Evolutionary conservation across 2,113 vertebrate species (phyloP).

Genomic region (Rhinichthys klamathensis): DNA sequence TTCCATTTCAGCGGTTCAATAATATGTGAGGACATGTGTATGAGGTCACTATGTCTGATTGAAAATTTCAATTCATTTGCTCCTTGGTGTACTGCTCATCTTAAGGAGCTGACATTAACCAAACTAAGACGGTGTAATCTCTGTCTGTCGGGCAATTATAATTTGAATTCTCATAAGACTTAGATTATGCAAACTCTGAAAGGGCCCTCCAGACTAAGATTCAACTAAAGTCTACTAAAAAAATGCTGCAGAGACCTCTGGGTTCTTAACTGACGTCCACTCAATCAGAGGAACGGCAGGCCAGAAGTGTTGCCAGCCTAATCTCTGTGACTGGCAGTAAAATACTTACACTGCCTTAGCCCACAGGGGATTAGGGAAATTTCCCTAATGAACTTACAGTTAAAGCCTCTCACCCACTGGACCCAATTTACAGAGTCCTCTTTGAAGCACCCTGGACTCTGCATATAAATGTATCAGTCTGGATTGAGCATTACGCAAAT

Average conservation of each 20-base stretch:
- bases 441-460: conserved; percentile 20
- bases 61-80: conserved; percentile 5
- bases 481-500: neutral
- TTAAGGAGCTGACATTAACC: conserved; percentile 15
- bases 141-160: conserved; percentile 45
- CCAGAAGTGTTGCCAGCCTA: conserved; percentile 22
- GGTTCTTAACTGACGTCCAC: conserved; percentile 16
- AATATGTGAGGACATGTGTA: neutral
- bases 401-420: conserved; percentile 45
- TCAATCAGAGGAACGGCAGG: conserved; percentile 28
- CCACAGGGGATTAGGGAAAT: conserved; percentile 47
- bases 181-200: conserved; percentile 26
- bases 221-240: conserved; percentile 15
- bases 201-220: conserved; percentile 32
- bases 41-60: conserved; percentile 17
- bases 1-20: neutral
- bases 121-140: conserved; percentile 9
- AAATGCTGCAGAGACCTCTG: conserved; percentile 14
- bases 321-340: conserved; percentile 26
- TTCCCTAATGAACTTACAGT: conserved; percentile 52
- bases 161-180: conserved; percentile 16
- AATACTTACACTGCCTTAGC: conserved; percentile 32
- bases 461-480: conserved; percentile 11
- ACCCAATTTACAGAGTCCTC: conserved; percentile 28
- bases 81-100: neutral